Evolutionary conservation across 2,113 vertebrate genomes (phyloP).

Genomic region (Forbesichthys papilliferus): DNA sequence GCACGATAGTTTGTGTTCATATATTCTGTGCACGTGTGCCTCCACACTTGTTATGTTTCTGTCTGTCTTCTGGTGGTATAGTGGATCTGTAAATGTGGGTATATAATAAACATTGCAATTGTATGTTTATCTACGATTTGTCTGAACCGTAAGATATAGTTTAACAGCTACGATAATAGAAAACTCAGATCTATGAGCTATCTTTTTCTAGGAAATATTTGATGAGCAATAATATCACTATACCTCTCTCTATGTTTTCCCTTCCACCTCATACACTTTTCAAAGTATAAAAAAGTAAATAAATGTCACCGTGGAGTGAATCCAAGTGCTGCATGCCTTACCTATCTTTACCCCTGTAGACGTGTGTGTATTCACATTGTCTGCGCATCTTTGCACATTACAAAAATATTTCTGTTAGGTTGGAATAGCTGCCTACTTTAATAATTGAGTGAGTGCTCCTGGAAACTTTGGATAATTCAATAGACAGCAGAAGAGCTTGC

Average conservation of each 20-base stretch:
- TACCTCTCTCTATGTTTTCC: no score
- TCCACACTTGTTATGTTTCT: neutral
- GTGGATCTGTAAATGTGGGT: no score
- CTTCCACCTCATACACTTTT: no score
- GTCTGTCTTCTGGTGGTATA: no score
- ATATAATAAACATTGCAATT: no score
- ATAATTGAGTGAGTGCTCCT: constrained; percentile 11
- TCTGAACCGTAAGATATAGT: no score
- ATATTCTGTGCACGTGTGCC: constrained; percentile 4
- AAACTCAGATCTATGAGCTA: neutral
- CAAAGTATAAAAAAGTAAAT: neutral
- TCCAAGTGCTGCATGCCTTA: neutral
- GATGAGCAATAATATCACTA: neutral
- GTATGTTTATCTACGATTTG: no score
- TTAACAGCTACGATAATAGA: no score
- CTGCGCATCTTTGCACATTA: neutral
- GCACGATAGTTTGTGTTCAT: neutral
- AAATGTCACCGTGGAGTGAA: neutral
- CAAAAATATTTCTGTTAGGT: constrained; percentile 3
- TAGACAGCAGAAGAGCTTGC: neutral
- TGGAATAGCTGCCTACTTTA: neutral
- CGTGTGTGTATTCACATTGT: constrained; percentile 2
- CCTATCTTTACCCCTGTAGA: neutral
- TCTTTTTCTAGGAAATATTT: neutral
- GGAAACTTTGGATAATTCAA: constrained; percentile 26